Percentiles rank a stretch among this genome's conserved stretches.
Conservation (phyloP, 2,113 vertebrate genomes). For the Stigmatopora nigra region DNA sequence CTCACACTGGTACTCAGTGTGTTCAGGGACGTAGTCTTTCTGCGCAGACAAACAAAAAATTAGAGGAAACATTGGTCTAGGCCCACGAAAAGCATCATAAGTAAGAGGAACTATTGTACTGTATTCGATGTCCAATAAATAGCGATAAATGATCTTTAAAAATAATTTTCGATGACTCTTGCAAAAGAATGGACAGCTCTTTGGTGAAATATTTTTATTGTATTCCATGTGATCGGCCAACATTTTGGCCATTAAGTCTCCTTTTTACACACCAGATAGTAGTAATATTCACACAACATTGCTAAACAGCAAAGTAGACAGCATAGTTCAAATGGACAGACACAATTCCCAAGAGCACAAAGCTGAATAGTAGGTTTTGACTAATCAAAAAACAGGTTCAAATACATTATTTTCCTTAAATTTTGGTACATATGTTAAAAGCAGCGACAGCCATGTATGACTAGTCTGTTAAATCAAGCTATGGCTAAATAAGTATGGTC, state of each 20-base stretch:
- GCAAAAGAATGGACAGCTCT: neutral
- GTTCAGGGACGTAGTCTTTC: too few relatives aligned
- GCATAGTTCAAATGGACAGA: conserved; percentile 77
- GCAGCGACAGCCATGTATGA: conserved; percentile 49
- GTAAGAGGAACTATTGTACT: too few relatives aligned
- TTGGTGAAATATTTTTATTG: conserved; percentile 82
- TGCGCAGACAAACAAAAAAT: too few relatives aligned
- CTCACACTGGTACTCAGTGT: too few relatives aligned
- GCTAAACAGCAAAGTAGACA: conserved; percentile 88
- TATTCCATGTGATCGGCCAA: conserved; percentile 76
- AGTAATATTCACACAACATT: conserved; percentile 81
- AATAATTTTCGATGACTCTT: neutral
- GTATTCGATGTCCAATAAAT: too few relatives aligned
- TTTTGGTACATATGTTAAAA: conserved; percentile 45
- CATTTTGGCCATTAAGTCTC: conserved; percentile 73
- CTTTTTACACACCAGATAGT: conserved; percentile 81
- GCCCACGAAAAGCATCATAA: too few relatives aligned
- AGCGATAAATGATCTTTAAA: too few relatives aligned
- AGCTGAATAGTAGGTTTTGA: conserved; percentile 78
- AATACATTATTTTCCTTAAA: conserved; percentile 59
- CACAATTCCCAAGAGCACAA: conserved; percentile 79
- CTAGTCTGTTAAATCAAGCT: conserved; percentile 50
- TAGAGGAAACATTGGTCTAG: too few relatives aligned
- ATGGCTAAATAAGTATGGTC: conserved; percentile 44
- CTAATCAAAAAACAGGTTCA: conserved; percentile 66